Conservation (phyloP, 2,113 vertebrate genomes). For the Anoura caudifer region DNA sequence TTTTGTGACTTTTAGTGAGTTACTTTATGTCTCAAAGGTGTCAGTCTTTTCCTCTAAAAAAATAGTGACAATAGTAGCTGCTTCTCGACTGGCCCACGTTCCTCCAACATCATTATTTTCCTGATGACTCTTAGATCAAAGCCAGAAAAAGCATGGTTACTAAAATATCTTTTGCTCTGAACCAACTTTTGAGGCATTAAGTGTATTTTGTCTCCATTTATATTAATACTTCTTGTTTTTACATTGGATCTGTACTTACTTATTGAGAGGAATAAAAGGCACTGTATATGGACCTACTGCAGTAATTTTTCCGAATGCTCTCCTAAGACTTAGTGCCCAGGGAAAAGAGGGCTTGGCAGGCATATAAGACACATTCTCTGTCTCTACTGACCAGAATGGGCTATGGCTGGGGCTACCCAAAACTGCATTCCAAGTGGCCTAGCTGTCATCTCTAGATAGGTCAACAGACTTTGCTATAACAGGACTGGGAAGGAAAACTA, state of each 20-base stretch:
- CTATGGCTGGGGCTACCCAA: not conserved
- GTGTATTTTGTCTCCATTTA: not conserved
- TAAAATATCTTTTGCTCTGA: not conserved
- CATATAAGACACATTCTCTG: not conserved
- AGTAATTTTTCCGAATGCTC: not conserved
- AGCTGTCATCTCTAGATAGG: not conserved
- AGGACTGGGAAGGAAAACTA: not conserved
- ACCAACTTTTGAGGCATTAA: not conserved
- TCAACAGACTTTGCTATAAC: not conserved
- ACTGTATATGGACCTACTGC: too few species aligned
- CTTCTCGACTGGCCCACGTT: not conserved
- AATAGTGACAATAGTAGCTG: not conserved
- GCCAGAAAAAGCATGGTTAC: not conserved
- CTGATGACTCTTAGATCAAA: not conserved
- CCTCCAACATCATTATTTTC: not conserved
- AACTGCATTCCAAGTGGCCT: not conserved
- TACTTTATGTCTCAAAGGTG: not conserved
- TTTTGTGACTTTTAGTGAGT: not conserved
- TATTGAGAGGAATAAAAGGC: not conserved
- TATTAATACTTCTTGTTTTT: not conserved
- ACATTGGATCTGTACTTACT: not conserved
- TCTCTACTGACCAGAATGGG: not conserved
- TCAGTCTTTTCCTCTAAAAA: not conserved
- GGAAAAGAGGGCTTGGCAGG: not conserved
- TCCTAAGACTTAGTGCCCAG: not conserved